Percentiles rank a stretch among this genome's conserved stretches.
These are phyloP conservation scores for Cheilosia pagana DNA, from an alignment of 2,888 invertebrate species.

Conservation along the genomic window DNA sequence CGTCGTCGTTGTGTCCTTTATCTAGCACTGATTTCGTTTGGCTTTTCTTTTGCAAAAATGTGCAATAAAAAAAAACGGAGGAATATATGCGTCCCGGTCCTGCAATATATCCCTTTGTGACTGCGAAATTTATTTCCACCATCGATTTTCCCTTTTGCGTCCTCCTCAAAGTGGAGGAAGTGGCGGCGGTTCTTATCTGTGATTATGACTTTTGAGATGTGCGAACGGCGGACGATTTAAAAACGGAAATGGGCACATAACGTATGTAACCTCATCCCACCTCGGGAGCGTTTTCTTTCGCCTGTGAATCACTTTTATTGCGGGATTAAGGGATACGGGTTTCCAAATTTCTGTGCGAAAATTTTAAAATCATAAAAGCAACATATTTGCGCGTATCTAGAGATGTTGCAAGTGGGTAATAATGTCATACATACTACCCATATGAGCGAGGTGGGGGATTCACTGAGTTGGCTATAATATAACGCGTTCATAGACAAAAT, in stretches of 20 bases:
- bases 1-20: slow-evolving; percentile 62
- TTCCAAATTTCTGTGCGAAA: slow-evolving; percentile 57
- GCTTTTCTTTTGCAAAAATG: slow-evolving; percentile 50
- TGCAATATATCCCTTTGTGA: slow-evolving; percentile 71
- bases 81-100: slow-evolving; percentile 36
- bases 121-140: slow-evolving; percentile 72
- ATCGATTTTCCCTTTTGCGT: slow-evolving; percentile 57
- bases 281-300: slow-evolving; percentile 13
- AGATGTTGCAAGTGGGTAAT: slow-evolving; percentile 65
- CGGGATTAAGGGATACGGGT: slow-evolving; percentile 60
- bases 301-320: slow-evolving; percentile 74
- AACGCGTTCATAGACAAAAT: slow-evolving; percentile 63
- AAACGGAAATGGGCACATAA: slow-evolving; percentile 74
- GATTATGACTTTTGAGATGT: slow-evolving; percentile 75
- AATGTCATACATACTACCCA: slow-evolving; percentile 46
- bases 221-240: slow-evolving; percentile 73
- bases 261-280: slow-evolving; percentile 58
- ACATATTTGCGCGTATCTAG: slow-evolving; percentile 44
- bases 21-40: slow-evolving; percentile 68
- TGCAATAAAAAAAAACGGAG: slow-evolving; percentile 70
- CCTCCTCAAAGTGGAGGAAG: slow-evolving; percentile 29
- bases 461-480: slow-evolving; percentile 73
- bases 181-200: slow-evolving; percentile 65
- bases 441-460: slow-evolving; percentile 25
- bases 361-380: slow-evolving; percentile 72